Percentiles rank a stretch among this genome's conserved stretches.
Conservation (phyloP, 2,888 invertebrate species). For the Cephus nigrinus region DNA sequence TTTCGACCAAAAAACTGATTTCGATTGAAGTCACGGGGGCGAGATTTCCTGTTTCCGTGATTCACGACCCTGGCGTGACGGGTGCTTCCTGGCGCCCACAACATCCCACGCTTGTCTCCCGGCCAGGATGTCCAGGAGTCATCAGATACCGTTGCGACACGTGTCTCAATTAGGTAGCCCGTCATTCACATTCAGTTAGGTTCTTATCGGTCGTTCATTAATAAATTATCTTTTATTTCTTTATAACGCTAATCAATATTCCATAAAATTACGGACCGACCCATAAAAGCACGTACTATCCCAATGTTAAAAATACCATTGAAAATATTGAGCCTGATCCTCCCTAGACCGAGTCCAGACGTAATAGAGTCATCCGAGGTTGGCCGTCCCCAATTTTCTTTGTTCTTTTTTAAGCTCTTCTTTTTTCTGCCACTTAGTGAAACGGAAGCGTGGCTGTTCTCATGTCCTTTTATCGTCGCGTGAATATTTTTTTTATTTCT, state of each 20-base stretch:
- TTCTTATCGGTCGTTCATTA: conserved; percentile 2
- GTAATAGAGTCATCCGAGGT: neutral
- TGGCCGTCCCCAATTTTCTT: neutral
- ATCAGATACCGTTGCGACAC: conserved; percentile 10
- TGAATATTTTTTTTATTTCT: neutral
- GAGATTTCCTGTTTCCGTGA: conserved; percentile 58
- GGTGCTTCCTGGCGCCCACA: conserved; percentile 50
- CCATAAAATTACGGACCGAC: neutral
- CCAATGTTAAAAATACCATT: neutral
- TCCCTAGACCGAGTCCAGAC: neutral
- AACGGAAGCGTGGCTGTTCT: neutral
- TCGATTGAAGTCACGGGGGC: conserved; percentile 54
- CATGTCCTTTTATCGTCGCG: neutral
- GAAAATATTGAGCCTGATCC: neutral
- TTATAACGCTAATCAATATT: neutral
- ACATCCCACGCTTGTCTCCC: conserved; percentile 30
- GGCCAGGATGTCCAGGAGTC: conserved; percentile 28
- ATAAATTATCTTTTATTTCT: neutral
- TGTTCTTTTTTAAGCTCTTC: neutral
- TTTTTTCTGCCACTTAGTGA: neutral
- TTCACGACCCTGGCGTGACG: conserved; percentile 48
- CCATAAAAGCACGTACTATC: neutral
- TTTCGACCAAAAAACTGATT: conserved; percentile 33
- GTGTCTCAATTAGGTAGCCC: conserved; percentile 8
- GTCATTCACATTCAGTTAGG: conserved; percentile 8